Percentiles rank a stretch among this genome's conserved stretches.
Evolutionary conservation across 92 coral and sea anemone species (phyloP).

Genomic region (Actinernus sp.): DNA sequence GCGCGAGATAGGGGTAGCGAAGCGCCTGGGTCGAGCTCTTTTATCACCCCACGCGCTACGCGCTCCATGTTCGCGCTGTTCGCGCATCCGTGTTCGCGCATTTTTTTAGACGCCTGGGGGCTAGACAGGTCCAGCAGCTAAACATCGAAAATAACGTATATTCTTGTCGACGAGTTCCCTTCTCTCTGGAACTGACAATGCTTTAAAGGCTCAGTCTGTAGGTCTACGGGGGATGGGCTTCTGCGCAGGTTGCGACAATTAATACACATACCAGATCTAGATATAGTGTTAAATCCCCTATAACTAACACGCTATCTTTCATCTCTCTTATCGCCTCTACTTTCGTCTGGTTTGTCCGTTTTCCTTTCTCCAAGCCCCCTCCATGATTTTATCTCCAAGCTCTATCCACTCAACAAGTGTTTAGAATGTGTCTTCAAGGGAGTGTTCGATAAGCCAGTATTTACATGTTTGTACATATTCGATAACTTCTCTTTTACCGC

Average conservation of each 20-base stretch:
- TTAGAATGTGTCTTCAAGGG: conserved; percentile 38
- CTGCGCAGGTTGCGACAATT: not conserved
- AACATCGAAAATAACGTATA: not conserved
- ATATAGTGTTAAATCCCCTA: too few species aligned
- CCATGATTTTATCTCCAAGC: conserved; percentile 52
- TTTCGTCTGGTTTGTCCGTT: not conserved
- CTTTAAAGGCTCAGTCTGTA: not conserved
- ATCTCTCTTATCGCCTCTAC: too few species aligned
- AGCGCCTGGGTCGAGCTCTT: too few species aligned
- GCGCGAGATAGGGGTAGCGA: too few species aligned
- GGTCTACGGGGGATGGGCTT: not conserved
- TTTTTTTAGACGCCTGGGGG: too few species aligned
- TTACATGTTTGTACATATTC: conserved; percentile 58
- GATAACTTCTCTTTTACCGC: conserved; percentile 61
- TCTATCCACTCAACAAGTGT: conserved; percentile 49
- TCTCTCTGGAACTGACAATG: conserved; percentile 1
- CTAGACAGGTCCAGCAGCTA: conserved; percentile 5
- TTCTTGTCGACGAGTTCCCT: not conserved
- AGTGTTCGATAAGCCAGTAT: conserved; percentile 58
- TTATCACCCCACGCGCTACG: too few species aligned
- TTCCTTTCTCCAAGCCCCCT: conserved; percentile 40
- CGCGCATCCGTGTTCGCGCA: too few species aligned
- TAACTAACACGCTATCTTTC: too few species aligned
- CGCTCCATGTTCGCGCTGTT: too few species aligned
- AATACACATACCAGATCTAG: too few species aligned